Percentiles rank a stretch among this genome's conserved stretches.
Conservation (phyloP, 1,140 invertebrate genomes). For the Drosophila cardini region DNA sequence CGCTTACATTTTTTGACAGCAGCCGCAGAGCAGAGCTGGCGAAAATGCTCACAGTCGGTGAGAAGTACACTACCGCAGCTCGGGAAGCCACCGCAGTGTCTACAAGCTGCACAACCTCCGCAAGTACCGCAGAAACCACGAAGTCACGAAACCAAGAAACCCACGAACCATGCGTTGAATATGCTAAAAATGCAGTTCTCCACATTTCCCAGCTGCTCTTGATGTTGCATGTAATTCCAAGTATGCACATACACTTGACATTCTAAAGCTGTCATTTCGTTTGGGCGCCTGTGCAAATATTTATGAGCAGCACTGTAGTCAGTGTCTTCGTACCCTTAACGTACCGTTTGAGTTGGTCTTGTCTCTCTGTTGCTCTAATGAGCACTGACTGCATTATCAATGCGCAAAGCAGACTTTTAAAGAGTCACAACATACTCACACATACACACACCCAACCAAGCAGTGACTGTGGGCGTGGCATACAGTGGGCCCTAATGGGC, state of each 20-base stretch:
- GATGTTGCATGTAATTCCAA: conserved; percentile 51
- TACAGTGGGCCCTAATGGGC: conserved; percentile 53
- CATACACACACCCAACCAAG: not conserved
- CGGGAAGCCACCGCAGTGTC: not conserved
- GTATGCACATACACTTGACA: conserved; percentile 63
- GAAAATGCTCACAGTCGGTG: conserved; percentile 13
- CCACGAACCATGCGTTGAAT: conserved; percentile 51
- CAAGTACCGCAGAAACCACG: not conserved
- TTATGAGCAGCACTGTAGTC: conserved; percentile 49
- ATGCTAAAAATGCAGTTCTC: conserved; percentile 58
- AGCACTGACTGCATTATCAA: conserved; percentile 26
- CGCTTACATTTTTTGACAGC: conserved; percentile 58
- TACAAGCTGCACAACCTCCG: not conserved
- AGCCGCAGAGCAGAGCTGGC: conserved; percentile 37
- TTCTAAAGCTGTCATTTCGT: conserved; percentile 58
- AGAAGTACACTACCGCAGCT: not conserved
- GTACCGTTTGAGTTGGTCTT: not conserved
- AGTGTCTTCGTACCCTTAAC: not conserved
- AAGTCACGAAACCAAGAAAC: not conserved
- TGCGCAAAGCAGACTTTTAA: conserved; percentile 26
- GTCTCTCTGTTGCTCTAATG: conserved; percentile 35
- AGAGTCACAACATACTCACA: conserved; percentile 8
- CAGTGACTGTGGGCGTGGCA: not conserved
- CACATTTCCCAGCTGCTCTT: not conserved
- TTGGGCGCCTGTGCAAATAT: conserved; percentile 56